Evolutionary conservation across 2,888 invertebrate species (phyloP), one percentile per base, ranked within the genome.

Genomic region (Ligdia adustata): DNA sequence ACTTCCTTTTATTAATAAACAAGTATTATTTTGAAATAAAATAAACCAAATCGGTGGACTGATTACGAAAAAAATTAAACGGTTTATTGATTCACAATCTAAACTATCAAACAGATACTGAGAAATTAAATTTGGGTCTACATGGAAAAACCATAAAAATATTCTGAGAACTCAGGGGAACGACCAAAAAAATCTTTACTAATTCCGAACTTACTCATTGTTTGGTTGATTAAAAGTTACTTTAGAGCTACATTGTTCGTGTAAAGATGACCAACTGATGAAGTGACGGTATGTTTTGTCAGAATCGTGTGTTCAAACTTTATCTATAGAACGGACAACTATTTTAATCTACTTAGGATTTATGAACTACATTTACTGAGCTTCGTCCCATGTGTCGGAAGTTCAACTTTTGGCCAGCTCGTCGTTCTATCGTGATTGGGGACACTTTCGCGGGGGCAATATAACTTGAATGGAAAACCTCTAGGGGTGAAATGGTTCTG

Each of bases 271-370:
- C 7, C 22, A n/a, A 22, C 22, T 22, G 22, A 18, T 18, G 4
- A 3, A 22, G 7, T n/a, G 6, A 3, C 22, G n/a, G 22, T n/a
- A 2, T 1, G 22, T 22, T 22, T 22, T 22, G 22, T 2, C 22
- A 22, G n/a, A 22, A 11, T n/a, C 27, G 27, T 22, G 22, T 7
- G 22, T 6, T 16, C n/a, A n/a, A n/a, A n/a, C n/a, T n/a, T n/a
- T n/a, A n/a, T n/a, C n/a, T n/a, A n/a, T n/a, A n/a, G n/a, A n/a
- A n/a, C n/a, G n/a, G 13, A 16, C 38, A 32, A 44, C 44, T 45
- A 45, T 39, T 45, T 39, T 33, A 38, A 45, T 45, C 45, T 39
- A 26, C 32, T 39, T 22, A 33, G 16, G 28, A 46, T 29, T 38
- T 37, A 32, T 28, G 27, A 33, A 34, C 18, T 14, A 29, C 31